A percentile compares a stretch with the other conserved stretches of the same genome.
phyloP scores from a whole-genome alignment of 2,797 vertebrate genomes.

The Fringilla coelebs region DNA sequence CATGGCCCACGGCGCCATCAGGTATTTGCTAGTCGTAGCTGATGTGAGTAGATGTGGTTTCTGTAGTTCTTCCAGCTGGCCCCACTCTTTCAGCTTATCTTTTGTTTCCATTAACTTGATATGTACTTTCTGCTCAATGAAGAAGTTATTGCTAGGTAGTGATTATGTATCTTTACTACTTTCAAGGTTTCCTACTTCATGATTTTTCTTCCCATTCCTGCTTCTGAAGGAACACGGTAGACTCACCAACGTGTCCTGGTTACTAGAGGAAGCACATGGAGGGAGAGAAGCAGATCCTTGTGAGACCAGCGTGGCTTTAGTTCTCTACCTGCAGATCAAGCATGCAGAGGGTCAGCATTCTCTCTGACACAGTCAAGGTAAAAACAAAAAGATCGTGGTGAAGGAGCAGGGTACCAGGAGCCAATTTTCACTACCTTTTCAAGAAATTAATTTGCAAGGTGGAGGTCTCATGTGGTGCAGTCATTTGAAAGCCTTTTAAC shows the following conservation, averaged over 20 bases:
- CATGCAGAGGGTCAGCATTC: neutral
- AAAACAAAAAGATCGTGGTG: neutral
- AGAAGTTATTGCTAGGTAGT: neutral
- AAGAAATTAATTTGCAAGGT: neutral
- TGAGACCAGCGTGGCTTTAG: neutral
- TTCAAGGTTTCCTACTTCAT: neutral
- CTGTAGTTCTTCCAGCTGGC: neutral
- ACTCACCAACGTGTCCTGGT: rapidly evolving
- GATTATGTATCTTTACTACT: neutral
- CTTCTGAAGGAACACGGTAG: neutral
- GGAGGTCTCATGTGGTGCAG: neutral
- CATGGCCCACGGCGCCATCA: neutral
- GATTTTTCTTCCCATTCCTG: neutral
- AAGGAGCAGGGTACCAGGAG: neutral
- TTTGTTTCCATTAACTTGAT: neutral
- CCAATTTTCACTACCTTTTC: neutral
- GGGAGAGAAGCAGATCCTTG: neutral
- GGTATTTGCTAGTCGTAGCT: neutral
- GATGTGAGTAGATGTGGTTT: neutral
- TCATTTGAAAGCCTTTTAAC: neutral
- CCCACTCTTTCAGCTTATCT: neutral
- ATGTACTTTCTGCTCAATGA: neutral
- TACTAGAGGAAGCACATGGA: neutral
- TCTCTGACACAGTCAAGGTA: neutral
- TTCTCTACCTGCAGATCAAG: neutral